A percentile compares a stretch with the other conserved stretches of the same genome.
These are phyloP conservation scores for Malthinus flaveolus DNA, from an alignment of 2,888 invertebrate genomes.

Conservation along the genomic window DNA sequence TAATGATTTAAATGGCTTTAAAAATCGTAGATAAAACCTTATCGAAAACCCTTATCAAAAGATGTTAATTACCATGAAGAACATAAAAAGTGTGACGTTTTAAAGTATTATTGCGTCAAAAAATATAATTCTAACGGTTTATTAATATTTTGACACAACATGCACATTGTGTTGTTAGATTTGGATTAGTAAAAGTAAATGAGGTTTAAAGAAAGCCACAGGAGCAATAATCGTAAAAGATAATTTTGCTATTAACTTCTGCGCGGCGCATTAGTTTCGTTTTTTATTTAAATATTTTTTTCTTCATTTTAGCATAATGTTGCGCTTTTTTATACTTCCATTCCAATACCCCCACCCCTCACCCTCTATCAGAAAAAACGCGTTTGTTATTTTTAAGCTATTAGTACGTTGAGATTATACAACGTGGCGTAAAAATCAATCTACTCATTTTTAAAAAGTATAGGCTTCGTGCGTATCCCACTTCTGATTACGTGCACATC, in stretches of 20 bases:
- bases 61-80: no score
- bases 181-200: conserved; percentile 9
- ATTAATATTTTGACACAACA: conserved; percentile 24
- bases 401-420: no score
- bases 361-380: no score
- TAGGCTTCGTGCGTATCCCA: no score
- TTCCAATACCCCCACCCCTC: no score
- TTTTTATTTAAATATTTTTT: not conserved
- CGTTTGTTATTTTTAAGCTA: no score
- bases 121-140: conserved; percentile 1
- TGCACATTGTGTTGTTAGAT: conserved; percentile 10
- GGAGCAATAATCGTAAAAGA: conserved; percentile 15
- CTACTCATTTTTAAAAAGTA: no score
- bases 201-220: conserved; percentile 15
- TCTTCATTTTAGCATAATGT: no score
- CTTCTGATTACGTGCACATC: no score
- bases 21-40: not conserved
- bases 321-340: no score
- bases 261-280: conserved; percentile 12
- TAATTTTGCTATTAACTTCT: conserved; percentile 19
- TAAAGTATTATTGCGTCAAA: conserved; percentile 7
- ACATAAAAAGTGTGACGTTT: not conserved
- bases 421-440: no score
- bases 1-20: conserved; percentile 14
- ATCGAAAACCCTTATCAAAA: not conserved